These are phyloP conservation scores for Cryptocephalus moraei DNA, from an alignment of 2,888 invertebrate species.

Conservation along the genomic window DNA sequence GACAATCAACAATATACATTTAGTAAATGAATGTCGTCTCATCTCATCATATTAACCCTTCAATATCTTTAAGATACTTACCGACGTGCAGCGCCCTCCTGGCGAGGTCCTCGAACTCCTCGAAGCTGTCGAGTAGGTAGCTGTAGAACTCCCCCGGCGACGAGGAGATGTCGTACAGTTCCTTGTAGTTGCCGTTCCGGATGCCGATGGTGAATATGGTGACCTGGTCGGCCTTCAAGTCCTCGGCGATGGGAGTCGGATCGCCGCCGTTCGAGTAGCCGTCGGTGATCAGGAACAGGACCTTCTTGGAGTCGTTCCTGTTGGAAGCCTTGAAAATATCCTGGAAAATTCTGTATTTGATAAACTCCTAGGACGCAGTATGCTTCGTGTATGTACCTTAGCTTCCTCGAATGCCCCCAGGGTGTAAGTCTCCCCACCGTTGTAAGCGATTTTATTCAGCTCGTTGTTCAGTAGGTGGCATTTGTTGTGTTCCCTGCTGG, in stretches of 20 bases:
- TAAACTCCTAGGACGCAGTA: not conserved
- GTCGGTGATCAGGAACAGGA: conserved; percentile 58
- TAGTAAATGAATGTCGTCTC: too few relatives aligned
- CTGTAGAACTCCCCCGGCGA: conserved; percentile 52
- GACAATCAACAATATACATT: not conserved
- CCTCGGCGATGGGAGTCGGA: conserved; percentile 49
- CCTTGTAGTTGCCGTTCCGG: conserved; percentile 52
- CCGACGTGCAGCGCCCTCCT: conserved; percentile 57
- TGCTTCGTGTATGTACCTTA: conserved; percentile 37
- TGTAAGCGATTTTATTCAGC: conserved; percentile 48
- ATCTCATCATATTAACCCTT: too few relatives aligned
- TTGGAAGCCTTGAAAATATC: conserved; percentile 37
- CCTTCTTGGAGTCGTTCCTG: conserved; percentile 43
- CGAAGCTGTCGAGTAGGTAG: conserved; percentile 56
- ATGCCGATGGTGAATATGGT: conserved; percentile 51
- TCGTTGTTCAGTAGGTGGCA: conserved; percentile 52
- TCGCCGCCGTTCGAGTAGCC: conserved; percentile 62
- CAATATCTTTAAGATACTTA: conserved; percentile 21
- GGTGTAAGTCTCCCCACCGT: conserved; percentile 60
- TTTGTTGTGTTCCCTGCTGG: conserved; percentile 47
- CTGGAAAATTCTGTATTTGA: conserved; percentile 25
- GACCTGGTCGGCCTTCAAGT: conserved; percentile 45
- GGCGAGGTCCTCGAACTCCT: conserved; percentile 58
- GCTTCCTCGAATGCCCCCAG: conserved; percentile 57
- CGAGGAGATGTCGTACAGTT: conserved; percentile 53